A percentile compares a stretch with the other conserved stretches of the same genome.
Conservation (phyloP, 2,888 invertebrate species). For the Dicycla oo region DNA sequence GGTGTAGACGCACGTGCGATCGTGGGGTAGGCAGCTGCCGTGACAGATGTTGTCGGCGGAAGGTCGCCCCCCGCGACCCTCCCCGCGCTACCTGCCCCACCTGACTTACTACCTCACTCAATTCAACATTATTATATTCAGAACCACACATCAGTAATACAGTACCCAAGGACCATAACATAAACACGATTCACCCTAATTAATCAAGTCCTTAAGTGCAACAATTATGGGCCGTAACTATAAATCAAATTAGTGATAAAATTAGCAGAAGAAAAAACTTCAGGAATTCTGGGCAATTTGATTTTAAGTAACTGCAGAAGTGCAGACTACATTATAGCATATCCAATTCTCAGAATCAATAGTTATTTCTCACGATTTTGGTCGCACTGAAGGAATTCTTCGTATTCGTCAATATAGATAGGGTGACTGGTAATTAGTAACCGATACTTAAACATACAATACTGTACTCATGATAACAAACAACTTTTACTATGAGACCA, state of each 20-base stretch:
- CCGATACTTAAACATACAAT: too few relatives aligned
- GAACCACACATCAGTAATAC: conserved; percentile 63
- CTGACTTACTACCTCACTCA: conserved; percentile 73
- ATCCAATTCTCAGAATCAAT: conserved; percentile 57
- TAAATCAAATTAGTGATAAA: conserved; percentile 49
- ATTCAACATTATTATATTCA: conserved; percentile 58
- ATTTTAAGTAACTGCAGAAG: conserved; percentile 47
- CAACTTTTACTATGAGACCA: too few relatives aligned
- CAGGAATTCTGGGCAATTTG: conserved; percentile 43
- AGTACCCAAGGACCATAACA: conserved; percentile 62
- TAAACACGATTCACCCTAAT: conserved; percentile 54
- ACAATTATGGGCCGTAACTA: conserved; percentile 47
- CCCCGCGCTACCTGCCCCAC: conserved; percentile 78
- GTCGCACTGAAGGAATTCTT: conserved; percentile 59
- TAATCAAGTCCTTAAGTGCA: conserved; percentile 48
- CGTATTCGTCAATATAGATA: conserved; percentile 70
- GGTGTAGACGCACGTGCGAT: conserved; percentile 87
- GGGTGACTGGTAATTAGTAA: too few relatives aligned
- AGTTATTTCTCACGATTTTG: conserved; percentile 54
- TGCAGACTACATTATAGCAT: conserved; percentile 31
- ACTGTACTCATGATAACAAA: too few relatives aligned
- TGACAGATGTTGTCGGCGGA: conserved; percentile 88
- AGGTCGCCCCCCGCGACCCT: conserved; percentile 67
- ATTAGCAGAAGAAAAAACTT: conserved; percentile 2
- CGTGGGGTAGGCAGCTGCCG: conserved; percentile 83